Evolutionary conservation across 2,888 invertebrate species (phyloP).

Genomic region (Drosophila kuntzei): DNA sequence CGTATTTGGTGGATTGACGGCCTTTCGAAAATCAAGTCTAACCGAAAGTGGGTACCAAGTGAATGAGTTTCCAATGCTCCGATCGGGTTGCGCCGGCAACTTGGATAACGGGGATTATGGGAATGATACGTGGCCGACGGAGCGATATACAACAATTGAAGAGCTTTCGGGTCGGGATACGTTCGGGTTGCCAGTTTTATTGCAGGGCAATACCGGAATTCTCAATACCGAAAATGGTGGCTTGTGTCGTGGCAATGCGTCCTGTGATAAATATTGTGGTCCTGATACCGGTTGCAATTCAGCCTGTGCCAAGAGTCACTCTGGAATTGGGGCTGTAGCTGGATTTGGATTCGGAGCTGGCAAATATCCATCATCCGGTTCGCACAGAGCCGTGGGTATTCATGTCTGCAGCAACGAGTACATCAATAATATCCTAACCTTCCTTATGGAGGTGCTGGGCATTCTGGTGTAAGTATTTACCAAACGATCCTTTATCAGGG

Average conservation of each 20-base stretch:
- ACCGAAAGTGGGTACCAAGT: not conserved
- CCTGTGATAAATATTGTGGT: constrained; percentile 50
- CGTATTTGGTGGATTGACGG: constrained; percentile 5
- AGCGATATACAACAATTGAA: not conserved
- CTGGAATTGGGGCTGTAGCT: too few species aligned
- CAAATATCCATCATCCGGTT: too few species aligned
- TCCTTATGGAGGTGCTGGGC: constrained; percentile 54
- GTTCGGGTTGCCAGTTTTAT: constrained; percentile 21
- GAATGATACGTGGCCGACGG: not conserved
- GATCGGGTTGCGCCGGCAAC: constrained; percentile 13
- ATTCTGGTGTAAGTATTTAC: constrained; percentile 55
- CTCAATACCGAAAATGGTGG: constrained; percentile 7
- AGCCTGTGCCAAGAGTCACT: constrained; percentile 12
- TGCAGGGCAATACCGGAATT: constrained; percentile 32
- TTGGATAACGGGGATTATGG: not conserved
- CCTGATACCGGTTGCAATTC: constrained; percentile 32
- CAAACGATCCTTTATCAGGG: too few species aligned
- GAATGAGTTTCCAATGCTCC: not conserved
- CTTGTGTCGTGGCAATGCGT: not conserved
- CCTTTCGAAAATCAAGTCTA: constrained; percentile 9
- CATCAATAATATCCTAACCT: constrained; percentile 50
- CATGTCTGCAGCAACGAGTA: constrained; percentile 37
- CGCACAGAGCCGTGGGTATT: constrained; percentile 7
- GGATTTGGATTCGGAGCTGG: not conserved
- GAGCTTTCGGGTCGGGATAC: constrained; percentile 36